phyloP scores from a whole-genome alignment of 2,113 vertebrate species.

The Isurus oxyrinchus region DNA sequence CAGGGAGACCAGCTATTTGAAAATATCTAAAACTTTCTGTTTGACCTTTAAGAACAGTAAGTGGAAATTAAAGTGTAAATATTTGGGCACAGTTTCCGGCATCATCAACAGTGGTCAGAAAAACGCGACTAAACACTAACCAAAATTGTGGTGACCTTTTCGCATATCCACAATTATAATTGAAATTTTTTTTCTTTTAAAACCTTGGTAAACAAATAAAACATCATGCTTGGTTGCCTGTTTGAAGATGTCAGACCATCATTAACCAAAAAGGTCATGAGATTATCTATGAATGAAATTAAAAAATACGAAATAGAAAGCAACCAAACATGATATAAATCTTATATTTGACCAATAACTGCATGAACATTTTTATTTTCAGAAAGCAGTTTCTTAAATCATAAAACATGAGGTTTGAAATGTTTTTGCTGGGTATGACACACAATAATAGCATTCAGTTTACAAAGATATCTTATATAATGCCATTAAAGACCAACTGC shows the following conservation, averaged over 20 bases:
- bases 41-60: conserved; percentile 11
- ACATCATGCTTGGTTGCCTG: not conserved
- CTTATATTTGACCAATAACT: not conserved
- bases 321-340: not conserved
- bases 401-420: not conserved
- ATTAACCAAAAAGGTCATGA: not conserved
- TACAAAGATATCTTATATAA: not conserved
- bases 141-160: conserved; percentile 15
- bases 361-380: not conserved
- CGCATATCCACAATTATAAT: not conserved
- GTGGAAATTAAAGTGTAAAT: not conserved
- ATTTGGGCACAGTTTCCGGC: not conserved
- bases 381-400: not conserved
- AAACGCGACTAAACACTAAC: not conserved
- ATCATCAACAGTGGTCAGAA: not conserved
- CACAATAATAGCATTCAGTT: not conserved
- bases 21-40: not conserved
- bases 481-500: not conserved
- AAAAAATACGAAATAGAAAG: not conserved
- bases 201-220: not conserved
- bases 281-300: not conserved
- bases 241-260: not conserved
- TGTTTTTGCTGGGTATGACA: not conserved
- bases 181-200: not conserved
- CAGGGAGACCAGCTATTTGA: not conserved